Evolutionary conservation across 2,797 vertebrate species (phyloP).

Genomic region (Fratercula arctica): DNA sequence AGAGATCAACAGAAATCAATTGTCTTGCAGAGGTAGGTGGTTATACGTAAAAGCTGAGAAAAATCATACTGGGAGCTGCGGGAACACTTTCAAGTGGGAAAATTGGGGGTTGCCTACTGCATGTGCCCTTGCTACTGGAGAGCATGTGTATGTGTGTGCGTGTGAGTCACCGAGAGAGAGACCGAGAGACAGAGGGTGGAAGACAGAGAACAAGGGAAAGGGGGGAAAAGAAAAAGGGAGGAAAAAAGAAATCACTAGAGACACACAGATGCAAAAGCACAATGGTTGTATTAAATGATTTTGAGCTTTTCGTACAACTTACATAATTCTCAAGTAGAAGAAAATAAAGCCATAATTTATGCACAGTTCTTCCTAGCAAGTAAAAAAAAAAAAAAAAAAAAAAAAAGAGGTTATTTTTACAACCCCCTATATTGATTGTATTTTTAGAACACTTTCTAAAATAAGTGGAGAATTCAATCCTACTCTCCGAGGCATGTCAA

Average conservation of each 20-base stretch:
- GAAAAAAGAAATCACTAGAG: neutral
- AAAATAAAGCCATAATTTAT: constrained; percentile 62
- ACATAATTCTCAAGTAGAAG: constrained; percentile 35
- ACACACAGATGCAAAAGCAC: neutral
- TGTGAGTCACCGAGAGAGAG: neutral
- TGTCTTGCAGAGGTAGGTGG: constrained; percentile 24
- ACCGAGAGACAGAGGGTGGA: neutral
- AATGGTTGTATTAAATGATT: constrained; percentile 10
- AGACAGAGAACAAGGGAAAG: neutral
- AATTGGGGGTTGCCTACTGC: neutral
- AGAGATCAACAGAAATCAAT: constrained; percentile 46
- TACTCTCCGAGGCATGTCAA: constrained; percentile 65
- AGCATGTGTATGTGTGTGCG: neutral
- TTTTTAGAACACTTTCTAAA: constrained; percentile 74
- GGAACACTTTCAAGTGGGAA: neutral
- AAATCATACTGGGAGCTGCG: neutral
- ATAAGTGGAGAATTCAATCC: constrained; percentile 60
- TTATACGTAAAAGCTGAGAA: constrained; percentile 20
- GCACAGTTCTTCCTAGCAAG: constrained; percentile 26
- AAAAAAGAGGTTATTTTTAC: constrained; percentile 57
- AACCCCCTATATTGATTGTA: constrained; percentile 47
- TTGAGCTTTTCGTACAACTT: constrained; percentile 17
- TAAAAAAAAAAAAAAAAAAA: constrained; percentile 2
- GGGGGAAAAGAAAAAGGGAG: neutral
- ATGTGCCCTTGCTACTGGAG: neutral